Evolutionary conservation across 2,113 vertebrate species (phyloP), one percentile per base, ranked within the genome.

Genomic region (Echinops telfairi): DNA sequence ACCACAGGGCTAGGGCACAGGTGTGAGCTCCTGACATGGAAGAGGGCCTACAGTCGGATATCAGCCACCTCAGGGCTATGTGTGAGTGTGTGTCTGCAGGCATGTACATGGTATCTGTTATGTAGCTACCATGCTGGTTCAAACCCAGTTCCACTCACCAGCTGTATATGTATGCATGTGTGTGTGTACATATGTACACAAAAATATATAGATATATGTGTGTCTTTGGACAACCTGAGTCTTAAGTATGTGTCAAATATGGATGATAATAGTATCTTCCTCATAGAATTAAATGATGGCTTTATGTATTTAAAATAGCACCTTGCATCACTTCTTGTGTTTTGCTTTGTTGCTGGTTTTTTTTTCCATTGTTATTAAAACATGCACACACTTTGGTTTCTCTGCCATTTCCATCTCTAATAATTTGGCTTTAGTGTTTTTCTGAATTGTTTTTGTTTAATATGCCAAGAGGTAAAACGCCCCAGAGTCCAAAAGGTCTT

Each of bases 81-180:
- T 86, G 78, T 22, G 23, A 8, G 57, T 31, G 25, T 36, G 53
- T 31, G 29, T 43, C 14, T 76, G 11, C 36, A 14, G 47, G 47
- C 47, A 53, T 14, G 12, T 53, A 14, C 10, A 14, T 53, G 47
- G 40, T 66, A 4, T 11, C 77, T 6, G 25, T 57, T 27, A 0
- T 68, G 92, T 81, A 85, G 16, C 78, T 87, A 88, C 60, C 25
- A 70, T 66, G 27, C 23, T 93, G 53, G 11, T 36, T 92, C 88
- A 93, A 79, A 91, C 57, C 43, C 33, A 88, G 47, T 5, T 71
- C 57, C 40, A 68, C 29, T 77, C 92, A 89, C 79, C 25, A 89
- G n/a, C 73, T 89, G 81, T 79, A 70, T 89, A 23, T 91, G 38
- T 85, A 89, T 95, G 92, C 86, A 43, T 22, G 17, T 22, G 64